Conservation (phyloP, 2,888 invertebrate genomes). For the Philereme transversata region DNA sequence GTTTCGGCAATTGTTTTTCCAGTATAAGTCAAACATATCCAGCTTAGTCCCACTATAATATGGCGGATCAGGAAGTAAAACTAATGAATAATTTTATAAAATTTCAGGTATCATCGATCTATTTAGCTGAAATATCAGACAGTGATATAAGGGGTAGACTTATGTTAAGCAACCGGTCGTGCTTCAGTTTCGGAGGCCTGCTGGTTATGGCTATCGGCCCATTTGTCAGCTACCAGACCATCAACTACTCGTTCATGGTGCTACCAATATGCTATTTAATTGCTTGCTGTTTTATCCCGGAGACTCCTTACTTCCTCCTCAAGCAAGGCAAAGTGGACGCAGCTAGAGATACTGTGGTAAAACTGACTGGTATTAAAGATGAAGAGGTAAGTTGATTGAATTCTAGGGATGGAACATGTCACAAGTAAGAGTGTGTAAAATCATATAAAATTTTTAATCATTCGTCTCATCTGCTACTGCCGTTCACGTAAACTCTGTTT, state of each 20-base stretch:
- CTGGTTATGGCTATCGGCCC: conserved; percentile 67
- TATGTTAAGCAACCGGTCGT: conserved; percentile 55
- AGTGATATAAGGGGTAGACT: conserved; percentile 70
- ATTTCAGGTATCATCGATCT: conserved; percentile 68
- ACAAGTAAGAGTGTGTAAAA: no score
- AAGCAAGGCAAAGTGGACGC: conserved; percentile 72
- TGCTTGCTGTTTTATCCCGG: conserved; percentile 82
- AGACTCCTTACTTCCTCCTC: conserved; percentile 84
- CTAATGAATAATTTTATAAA: not conserved
- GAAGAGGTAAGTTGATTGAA: conserved; percentile 47
- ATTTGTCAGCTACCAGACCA: conserved; percentile 58
- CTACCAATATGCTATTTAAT: conserved; percentile 74
- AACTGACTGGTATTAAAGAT: conserved; percentile 61
- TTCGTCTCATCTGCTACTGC: no score
- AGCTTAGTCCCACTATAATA: not conserved
- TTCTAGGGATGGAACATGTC: not conserved
- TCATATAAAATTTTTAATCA: no score
- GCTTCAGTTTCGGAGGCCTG: conserved; percentile 65
- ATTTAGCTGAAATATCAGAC: conserved; percentile 72
- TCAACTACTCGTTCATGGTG: conserved; percentile 69
- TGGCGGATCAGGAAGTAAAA: no score
- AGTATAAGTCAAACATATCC: not conserved
- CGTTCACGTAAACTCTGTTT: no score
- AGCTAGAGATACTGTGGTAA: conserved; percentile 65
- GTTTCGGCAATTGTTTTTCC: no score